Evolutionary conservation across 2,888 invertebrate species (phyloP).

Genomic region (Mimumesa dahlbomi): DNA sequence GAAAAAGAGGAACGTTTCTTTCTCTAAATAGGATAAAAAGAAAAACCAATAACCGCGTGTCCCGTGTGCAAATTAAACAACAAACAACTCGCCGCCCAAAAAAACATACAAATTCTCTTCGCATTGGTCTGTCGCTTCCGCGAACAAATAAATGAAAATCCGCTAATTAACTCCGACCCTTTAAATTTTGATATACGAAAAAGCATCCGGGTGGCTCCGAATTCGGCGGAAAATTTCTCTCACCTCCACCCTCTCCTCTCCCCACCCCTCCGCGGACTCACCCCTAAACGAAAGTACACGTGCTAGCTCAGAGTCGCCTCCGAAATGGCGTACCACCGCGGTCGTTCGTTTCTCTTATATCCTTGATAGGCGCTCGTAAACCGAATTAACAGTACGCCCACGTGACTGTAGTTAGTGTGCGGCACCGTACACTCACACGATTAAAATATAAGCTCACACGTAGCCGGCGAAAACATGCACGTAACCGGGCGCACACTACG

Average conservation of each 20-base stretch:
- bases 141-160: not conserved
- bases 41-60: too few relatives aligned
- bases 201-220: not conserved
- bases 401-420: slow-evolving; percentile 38
- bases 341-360: slow-evolving; percentile 65
- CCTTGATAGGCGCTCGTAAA: slow-evolving; percentile 72
- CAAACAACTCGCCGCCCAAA: too few relatives aligned
- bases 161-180: not conserved
- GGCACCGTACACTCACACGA: slow-evolving; percentile 45
- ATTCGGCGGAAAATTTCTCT: not conserved
- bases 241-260: not conserved
- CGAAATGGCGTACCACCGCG: slow-evolving; percentile 46
- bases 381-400: slow-evolving; percentile 69
- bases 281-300: not conserved
- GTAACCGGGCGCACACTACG: slow-evolving; percentile 8
- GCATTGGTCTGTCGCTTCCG: not conserved
- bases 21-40: too few relatives aligned
- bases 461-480: slow-evolving; percentile 13
- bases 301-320: slow-evolving; percentile 17
- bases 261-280: not conserved
- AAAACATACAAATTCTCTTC: not conserved
- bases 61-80: too few relatives aligned
- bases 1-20: too few relatives aligned
- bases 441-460: slow-evolving; percentile 34
- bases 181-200: not conserved